Evolutionary conservation across 2,113 vertebrate species (phyloP), one percentile per base, ranked within the genome.

Genomic region (Antidorcas marsupialis): DNA sequence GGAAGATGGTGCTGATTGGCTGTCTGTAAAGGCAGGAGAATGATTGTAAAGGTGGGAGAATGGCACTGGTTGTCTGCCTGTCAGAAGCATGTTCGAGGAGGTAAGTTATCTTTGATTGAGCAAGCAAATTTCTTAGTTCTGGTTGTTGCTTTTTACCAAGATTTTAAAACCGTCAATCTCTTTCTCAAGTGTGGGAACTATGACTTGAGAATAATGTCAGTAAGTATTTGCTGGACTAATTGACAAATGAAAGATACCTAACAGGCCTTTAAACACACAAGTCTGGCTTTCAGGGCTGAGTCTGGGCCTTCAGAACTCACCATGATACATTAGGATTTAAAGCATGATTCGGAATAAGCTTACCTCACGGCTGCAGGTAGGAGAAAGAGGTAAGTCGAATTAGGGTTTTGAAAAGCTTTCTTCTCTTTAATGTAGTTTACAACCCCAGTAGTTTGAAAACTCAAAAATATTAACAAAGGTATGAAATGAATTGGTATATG

Each of bases 191-290:
- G 39, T 81, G 76, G 43, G 67, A 89, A 90, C 12, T 55, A 59
- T 53, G 84, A 89, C 60, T 96, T 91, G 87, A 7, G 88, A 92
- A 85, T 86, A 89, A 27, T 74, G 36, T 87, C 81, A 62, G 43
- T 76, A 94, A 94, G 88, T 96, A 96, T 93, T 91, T 93, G 45
- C 53, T 95, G 76, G 93, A 93, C 60, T 96, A 92, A 96, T 28
- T 94, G 64, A 91, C 95, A 94, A 85, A 74, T 82, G 53, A 50
- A 85, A 93, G 94, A 25, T 47, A 45, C 17, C n/a, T 39, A 71
- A 4, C 28, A 74, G 36, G 5, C 2, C 27, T 59, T 90, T 57
- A 57, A 81, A 79, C 52, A 36, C 16, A n/a, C 13, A 5, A 59
- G 33, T 55, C 12, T 83, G 36, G 27, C 71, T 85, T 95, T 94